Base-by-base conservation (phyloP, 2,888 invertebrate species). In the Arrhopalites spinosus region DNA sequence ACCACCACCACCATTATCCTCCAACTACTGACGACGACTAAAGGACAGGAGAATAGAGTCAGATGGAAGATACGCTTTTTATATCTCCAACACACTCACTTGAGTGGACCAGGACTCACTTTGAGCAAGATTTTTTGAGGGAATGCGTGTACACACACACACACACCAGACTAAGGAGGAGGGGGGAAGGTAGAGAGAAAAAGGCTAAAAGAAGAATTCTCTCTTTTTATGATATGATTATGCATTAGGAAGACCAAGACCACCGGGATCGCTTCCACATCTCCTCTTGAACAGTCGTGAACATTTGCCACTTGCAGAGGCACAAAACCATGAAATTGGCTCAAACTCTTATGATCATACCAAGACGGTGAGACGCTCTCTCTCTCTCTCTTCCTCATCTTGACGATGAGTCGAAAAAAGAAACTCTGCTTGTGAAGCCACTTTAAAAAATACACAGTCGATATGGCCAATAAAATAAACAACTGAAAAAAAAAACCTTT, bases 291-390 rank as follows among this genome's bases (percentile, higher is more conserved):
- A 27, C 25, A 66, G 67, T 73, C 73, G 66, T 66, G 64, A 73
- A 67, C 66, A 73, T 73, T 73, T 73, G 69, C 76, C 76, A 77
- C 73, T 77, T 77, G 47, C 64, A 73, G 56, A 73, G 64, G 69
- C 76, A 77, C 61, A 71, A 70, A 69, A 72, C 70, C 77, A 77
- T 77, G 77, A 77, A 77, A 77, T 77, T 77, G 77, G 74, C 77
- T 77, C 63, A 36, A 53, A 59, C 67, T 67, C 64, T 43, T 66
- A 66, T 66, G 36, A 66, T 61, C 61, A 61, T 13, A 25, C n/a
- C n/a, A 3, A 23, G 64, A 63, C 23, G 63, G 23, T 23, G 63
- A 27, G 27, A 17, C 63, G n/a, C 23, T 25, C 29, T 27, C 63
- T 27, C 56, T 56, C 56, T 8, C 23, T 23, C 56, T 23, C 53